Conservation (phyloP, 2,797 vertebrate genomes). For the Enteromius fasciolatus region DNA sequence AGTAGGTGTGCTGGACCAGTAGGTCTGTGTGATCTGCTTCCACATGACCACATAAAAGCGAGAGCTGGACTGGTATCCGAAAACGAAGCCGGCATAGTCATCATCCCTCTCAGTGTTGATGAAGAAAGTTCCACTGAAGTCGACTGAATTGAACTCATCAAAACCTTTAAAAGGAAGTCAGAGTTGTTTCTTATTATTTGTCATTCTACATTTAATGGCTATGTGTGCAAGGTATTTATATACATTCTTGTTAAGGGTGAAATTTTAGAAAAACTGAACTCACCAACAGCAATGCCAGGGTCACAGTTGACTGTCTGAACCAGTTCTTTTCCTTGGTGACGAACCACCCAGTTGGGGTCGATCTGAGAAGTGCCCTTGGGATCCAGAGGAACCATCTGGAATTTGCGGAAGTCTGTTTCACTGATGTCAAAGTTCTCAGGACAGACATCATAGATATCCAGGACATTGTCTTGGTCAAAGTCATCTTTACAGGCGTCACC, state of each 20-base stretch:
- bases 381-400: conserved; percentile 98
- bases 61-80: conserved; percentile 97
- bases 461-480: conserved; percentile 93
- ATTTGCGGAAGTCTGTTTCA: conserved; percentile 94
- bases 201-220: not conserved
- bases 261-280: conserved; percentile 59
- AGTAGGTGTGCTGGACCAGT: conserved; percentile 94
- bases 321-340: conserved; percentile 96
- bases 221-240: not conserved
- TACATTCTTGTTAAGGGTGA: not conserved
- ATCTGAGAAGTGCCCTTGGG: conserved; percentile 98
- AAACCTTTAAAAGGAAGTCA: conserved; percentile 78
- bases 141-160: conserved; percentile 95
- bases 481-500: conserved; percentile 97
- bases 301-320: conserved; percentile 99
- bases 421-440: conserved; percentile 96
- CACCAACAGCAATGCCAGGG: conserved; percentile 95
- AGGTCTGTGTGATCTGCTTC: conserved; percentile 98
- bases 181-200: not conserved
- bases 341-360: conserved; percentile 98
- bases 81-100: conserved; percentile 96
- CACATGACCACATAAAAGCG: conserved; percentile 99
- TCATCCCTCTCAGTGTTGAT: conserved; percentile 98
- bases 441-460: conserved; percentile 94
- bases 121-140: conserved; percentile 98